Evolutionary conservation across 2,113 vertebrate species (phyloP).

Genomic region (Cairina moschata): DNA sequence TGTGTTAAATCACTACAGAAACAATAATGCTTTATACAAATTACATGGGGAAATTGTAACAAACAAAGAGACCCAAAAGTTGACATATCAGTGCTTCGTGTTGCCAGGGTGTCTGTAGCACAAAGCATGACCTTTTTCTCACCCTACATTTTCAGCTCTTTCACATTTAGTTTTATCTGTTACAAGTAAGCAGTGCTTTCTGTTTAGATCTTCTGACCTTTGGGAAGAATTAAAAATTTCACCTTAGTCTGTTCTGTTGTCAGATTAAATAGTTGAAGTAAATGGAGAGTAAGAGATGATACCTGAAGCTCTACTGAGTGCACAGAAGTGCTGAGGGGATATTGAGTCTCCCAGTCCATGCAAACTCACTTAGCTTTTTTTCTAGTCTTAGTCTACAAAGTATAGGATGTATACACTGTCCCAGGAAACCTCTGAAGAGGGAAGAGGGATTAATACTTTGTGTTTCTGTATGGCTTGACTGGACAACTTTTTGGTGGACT

Average conservation of each 20-base stretch:
- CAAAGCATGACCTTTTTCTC: neutral
- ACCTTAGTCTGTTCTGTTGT: neutral
- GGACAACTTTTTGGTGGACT: neutral
- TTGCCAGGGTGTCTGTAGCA: neutral
- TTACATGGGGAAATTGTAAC: neutral
- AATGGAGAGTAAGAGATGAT: neutral
- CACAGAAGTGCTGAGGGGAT: neutral
- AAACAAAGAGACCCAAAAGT: neutral
- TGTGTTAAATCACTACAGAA: neutral
- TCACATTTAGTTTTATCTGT: neutral
- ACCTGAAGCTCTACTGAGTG: neutral
- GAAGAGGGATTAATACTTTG: neutral
- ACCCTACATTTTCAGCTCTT: neutral
- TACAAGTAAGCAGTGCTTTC: neutral
- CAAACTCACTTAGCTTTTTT: neutral
- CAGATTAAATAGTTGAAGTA: neutral
- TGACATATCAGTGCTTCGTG: neutral
- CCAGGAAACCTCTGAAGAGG: neutral
- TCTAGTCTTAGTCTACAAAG: neutral
- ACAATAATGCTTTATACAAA: neutral
- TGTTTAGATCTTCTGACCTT: neutral
- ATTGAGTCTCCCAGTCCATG: neutral
- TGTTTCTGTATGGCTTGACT: accelerated
- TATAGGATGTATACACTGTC: neutral
- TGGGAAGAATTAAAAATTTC: neutral